Evolutionary conservation across 2,888 invertebrate genomes (phyloP).

Genomic region (Pelosia muscerda): DNA sequence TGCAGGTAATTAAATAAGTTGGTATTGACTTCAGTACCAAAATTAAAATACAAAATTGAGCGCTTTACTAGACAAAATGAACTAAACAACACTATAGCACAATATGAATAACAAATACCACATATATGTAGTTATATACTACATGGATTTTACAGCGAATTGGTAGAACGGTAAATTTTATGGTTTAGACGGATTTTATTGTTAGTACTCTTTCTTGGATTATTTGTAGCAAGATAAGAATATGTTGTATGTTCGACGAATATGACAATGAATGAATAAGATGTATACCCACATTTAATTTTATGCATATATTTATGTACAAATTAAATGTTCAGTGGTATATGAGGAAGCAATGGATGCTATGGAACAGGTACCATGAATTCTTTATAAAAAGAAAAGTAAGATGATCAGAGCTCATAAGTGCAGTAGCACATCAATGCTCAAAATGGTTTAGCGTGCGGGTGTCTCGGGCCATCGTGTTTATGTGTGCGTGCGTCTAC

Average conservation of each 20-base stretch:
- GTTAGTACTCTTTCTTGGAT: constrained; percentile 41
- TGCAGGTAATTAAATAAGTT: too few relatives aligned
- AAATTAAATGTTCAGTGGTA: too few relatives aligned
- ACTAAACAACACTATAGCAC: neutral
- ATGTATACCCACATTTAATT: neutral
- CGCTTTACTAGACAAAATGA: neutral
- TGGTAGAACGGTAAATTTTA: constrained; percentile 53
- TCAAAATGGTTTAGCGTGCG: too few relatives aligned
- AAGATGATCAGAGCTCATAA: too few relatives aligned
- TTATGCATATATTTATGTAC: neutral
- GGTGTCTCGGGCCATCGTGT: too few relatives aligned
- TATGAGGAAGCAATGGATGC: neutral
- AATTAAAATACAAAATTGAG: neutral
- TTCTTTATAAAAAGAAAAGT: too few relatives aligned
- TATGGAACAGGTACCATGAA: neutral
- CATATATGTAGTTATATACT: neutral
- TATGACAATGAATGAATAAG: neutral
- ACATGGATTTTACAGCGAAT: constrained; percentile 49
- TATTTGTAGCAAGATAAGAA: constrained; percentile 31
- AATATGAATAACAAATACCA: neutral
- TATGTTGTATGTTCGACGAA: neutral
- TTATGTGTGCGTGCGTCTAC: too few relatives aligned
- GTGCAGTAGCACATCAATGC: too few relatives aligned
- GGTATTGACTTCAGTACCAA: too few relatives aligned
- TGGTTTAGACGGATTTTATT: constrained; percentile 56